Evolutionary conservation across 2,888 invertebrate genomes (phyloP), one percentile per base, ranked within the genome.

Genomic region (Axea sp.): DNA sequence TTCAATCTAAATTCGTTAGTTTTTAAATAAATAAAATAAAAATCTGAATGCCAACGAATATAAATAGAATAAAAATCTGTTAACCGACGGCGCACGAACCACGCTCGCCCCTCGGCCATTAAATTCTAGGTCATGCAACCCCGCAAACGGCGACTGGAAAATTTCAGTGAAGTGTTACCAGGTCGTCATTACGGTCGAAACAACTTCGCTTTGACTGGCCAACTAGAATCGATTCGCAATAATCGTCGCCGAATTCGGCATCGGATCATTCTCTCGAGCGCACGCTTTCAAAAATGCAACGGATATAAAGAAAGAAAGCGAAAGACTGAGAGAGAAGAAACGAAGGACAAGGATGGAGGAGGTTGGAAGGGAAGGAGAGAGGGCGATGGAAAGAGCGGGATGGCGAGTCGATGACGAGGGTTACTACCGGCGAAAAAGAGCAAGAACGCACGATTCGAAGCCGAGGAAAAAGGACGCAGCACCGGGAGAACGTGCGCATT

Each of bases 401-500:
- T 37, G 51, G 51, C 51, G 49, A 53, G 14, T 43, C 28, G 59
- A 31, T 51, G 64, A 69, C 65, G 73, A 53, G 55, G 76, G 59
- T 73, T 65, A 65, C 53, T 41, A 62, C 26, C n/a, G 47, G 43
- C 15, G 15, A 37, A 24, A 57, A n/a, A 5, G 51, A 37, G 45
- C 37, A 9, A 7, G 22, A 17, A 26, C 12, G 45, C 15, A 8
- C 2, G 8, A 19, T 15, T 8, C 1, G 1, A 2, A 4, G 6
- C n/a, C 7, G 35, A 7, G 26, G 8, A 31, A 55, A 9, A 59
- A 55, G 37, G 59, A 72, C 17, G 45, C 57, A 8, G 22, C 41
- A 33, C 39, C 73, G 77, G 79, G 80, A 82, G 82, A 82, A 82
- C 83, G 84, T 82, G 82, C 83, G 84, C 83, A 85, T 86, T 85